Evolutionary conservation across 2,797 vertebrate genomes (phyloP).

Genomic region (Chloroceryle amazona): DNA sequence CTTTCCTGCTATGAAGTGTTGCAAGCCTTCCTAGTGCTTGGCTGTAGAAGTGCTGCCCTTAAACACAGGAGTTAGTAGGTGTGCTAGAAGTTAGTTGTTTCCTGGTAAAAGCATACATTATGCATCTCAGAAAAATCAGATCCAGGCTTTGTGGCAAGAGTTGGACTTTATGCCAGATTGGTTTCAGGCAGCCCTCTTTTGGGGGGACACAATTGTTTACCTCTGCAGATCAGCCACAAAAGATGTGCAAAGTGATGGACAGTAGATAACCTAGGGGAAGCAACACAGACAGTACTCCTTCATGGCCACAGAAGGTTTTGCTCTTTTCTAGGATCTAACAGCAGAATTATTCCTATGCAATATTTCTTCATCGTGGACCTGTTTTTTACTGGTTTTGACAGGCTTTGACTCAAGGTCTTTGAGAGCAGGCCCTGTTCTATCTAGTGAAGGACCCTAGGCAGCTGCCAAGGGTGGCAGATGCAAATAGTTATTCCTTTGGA

Average conservation of each 20-base stretch:
- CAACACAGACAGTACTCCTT: not conserved
- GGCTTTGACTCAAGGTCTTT: not conserved
- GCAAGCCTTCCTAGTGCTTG: not conserved
- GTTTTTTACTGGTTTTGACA: not conserved
- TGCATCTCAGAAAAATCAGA: not conserved
- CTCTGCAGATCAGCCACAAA: not conserved
- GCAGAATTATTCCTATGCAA: not conserved
- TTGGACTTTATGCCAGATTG: not conserved
- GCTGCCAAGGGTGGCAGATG: not conserved
- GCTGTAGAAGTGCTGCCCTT: not conserved
- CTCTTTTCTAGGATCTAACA: not conserved
- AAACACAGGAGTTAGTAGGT: not conserved
- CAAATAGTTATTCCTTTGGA: not conserved
- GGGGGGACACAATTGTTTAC: not conserved
- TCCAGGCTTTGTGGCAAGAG: not conserved
- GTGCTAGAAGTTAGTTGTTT: not conserved
- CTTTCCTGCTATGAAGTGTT: not conserved
- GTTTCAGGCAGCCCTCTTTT: not conserved
- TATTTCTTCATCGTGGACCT: not conserved
- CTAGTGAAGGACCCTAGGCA: not conserved
- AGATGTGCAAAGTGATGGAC: not conserved
- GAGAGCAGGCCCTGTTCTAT: not conserved
- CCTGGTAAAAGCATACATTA: not conserved
- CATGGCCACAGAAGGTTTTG: not conserved
- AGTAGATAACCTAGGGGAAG: not conserved